Percentiles rank a stretch among this genome's conserved stretches.
phyloP scores from a whole-genome alignment of 2,888 invertebrate genomes.

The Tenthredo distinguenda region DNA sequence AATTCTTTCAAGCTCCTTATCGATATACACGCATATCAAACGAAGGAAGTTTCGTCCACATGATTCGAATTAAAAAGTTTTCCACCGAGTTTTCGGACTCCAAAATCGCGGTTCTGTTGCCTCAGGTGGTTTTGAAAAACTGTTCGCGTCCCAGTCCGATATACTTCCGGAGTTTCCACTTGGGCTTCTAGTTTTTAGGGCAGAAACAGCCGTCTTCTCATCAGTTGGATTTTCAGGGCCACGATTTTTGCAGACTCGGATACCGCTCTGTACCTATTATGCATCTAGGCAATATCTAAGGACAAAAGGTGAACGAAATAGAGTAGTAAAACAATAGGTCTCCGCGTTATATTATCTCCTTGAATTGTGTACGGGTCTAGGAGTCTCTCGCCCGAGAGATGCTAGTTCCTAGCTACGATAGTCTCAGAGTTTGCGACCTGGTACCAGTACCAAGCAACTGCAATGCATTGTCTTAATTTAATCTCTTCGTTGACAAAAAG shows the following conservation, averaged over 20 bases:
- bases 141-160: background rate
- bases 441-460: background rate
- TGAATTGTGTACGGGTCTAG: conserved; percentile 5
- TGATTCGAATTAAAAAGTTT: background rate
- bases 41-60: background rate
- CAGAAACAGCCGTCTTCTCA: background rate
- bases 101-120: background rate
- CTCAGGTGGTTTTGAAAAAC: conserved; percentile 8
- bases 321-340: conserved; percentile 33
- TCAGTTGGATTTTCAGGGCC: background rate
- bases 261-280: background rate
- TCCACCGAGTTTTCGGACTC: background rate
- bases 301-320: conserved; percentile 43
- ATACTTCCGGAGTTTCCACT: background rate
- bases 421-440: background rate
- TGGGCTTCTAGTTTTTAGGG: background rate
- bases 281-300: background rate
- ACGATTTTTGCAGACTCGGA: background rate
- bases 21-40: background rate
- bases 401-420: conserved; percentile 24
- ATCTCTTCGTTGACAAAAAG: conserved; percentile 47
- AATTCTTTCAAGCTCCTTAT: background rate
- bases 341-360: conserved; percentile 35
- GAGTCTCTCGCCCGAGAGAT: background rate
- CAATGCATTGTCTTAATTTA: conserved; percentile 42